These are phyloP conservation scores for Seriola aureovittata DNA, from an alignment of 2,113 vertebrate genomes.

Conservation along the genomic window DNA sequence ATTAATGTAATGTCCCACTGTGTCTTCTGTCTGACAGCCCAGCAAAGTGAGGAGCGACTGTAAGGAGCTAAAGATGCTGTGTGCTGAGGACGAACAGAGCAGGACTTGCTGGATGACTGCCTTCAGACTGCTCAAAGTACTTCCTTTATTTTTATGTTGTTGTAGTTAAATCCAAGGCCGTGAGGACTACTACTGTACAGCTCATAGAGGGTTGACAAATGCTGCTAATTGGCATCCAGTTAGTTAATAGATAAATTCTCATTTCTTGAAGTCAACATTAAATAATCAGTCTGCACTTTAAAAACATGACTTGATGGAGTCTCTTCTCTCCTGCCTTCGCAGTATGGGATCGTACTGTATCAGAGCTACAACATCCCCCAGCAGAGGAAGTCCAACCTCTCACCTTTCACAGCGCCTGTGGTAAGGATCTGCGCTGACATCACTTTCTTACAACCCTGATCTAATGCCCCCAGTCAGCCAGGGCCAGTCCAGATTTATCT, in stretches of 20 bases:
- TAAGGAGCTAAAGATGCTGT: slow-evolving; percentile 94
- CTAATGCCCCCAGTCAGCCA: slow-evolving; percentile 44
- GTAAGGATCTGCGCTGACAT: slow-evolving; percentile 84
- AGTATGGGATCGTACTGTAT: slow-evolving; percentile 94
- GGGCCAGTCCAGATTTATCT: slow-evolving; percentile 43
- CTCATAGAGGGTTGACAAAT: background rate
- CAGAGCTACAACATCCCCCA: slow-evolving; percentile 93
- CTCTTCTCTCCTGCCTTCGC: slow-evolving; percentile 61
- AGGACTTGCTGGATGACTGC: slow-evolving; percentile 96
- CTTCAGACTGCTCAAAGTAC: slow-evolving; percentile 96
- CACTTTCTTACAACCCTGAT: slow-evolving; percentile 14
- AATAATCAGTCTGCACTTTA: background rate
- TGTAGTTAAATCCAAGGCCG: background rate
- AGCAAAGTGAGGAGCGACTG: slow-evolving; percentile 91
- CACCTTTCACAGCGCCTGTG: slow-evolving; percentile 89
- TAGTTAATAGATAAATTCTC: background rate
- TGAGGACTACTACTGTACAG: background rate
- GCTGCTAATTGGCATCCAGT: background rate
- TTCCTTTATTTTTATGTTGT: background rate
- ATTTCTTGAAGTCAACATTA: background rate
- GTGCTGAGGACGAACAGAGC: slow-evolving; percentile 96
- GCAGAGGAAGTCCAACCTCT: slow-evolving; percentile 88
- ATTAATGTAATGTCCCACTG: slow-evolving; percentile 23
- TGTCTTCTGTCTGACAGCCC: slow-evolving; percentile 85
- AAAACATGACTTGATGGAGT: background rate